phyloP scores from a whole-genome alignment of 1,140 invertebrate species.

The Drosophila albomicans region DNA sequence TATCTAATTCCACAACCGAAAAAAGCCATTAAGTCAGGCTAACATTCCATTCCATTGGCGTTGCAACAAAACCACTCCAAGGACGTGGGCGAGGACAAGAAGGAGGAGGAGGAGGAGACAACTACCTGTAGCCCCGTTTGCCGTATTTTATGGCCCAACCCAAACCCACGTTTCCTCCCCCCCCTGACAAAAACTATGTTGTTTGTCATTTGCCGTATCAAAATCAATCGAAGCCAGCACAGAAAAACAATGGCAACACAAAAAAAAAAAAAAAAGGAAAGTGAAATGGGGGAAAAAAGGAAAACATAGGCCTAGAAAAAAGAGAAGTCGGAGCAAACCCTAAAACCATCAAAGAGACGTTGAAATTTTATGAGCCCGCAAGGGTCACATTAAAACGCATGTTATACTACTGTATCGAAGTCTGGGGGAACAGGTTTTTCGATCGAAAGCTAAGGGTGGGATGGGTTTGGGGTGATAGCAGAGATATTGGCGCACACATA shows the following conservation, averaged over 20 bases:
- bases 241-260: constrained; percentile 17
- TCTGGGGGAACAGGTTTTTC: constrained; percentile 1
- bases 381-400: constrained; percentile 84
- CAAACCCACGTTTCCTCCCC: background rate
- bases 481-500: constrained; percentile 24
- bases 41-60: constrained; percentile 2
- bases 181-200: constrained; percentile 1
- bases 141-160: constrained; percentile 54
- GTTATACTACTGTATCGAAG: constrained; percentile 47
- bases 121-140: constrained; percentile 34
- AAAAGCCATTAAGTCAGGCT: constrained; percentile 29
- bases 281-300: background rate
- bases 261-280: background rate
- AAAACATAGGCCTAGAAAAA: background rate
- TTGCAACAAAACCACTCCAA: background rate
- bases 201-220: constrained; percentile 64
- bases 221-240: constrained; percentile 65
- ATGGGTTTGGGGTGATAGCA: background rate
- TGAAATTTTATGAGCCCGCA: constrained; percentile 78
- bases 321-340: constrained; percentile 14
- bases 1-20: constrained; percentile 20
- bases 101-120: background rate
- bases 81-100: no score
- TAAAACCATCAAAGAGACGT: constrained; percentile 53
- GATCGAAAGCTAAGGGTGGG: background rate